Evolutionary conservation across 2,888 invertebrate genomes (phyloP), one percentile per base, ranked within the genome.

Genomic region (Pachymerium ferrugineum): DNA sequence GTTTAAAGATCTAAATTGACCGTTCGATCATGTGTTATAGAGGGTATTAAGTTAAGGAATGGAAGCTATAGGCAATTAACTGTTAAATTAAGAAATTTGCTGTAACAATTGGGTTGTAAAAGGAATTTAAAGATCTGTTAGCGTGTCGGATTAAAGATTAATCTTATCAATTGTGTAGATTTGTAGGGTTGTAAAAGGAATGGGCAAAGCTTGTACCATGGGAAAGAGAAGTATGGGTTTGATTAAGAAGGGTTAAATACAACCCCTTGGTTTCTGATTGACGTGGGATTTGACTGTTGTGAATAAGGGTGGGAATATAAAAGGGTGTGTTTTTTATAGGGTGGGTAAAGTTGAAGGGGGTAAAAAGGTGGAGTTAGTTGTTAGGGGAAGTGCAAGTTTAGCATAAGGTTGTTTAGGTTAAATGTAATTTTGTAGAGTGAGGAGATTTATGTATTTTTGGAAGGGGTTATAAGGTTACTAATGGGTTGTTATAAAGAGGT

Each of bases 31-130:
- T 47, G 47, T 25, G 54, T 54, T 54, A 54, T 54, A 54, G 25
- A 12, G 25, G 54, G 54, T 25, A 54, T 54, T 54, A 54, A 54
- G 54, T 10, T 28, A 1, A 14, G 54, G 25, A 28, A 25, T 54
- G 22, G 22, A 54, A 54, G 25, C 28, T 54, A 54, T 54, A 54
- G 54, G 54, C 54, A 54, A 54, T 54, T 54, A 54, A 54, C 54
- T 54, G 54, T 54, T 54, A 25, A 54, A 54, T 54, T 54, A 54
- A 54, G 54, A 54, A 54, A 54, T 54, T 54, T 54, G 54, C 22
- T 54, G 54, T 54, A 25, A 54, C 25, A 54, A 25, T 54, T 54
- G 22, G 28, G 54, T 25, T 54, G 54, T 4, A 22, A 54, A 54
- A 25, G 25, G 28, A 54, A 54, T 54, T 54, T 25, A 54, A 54